These are phyloP conservation scores for Sitta europaea DNA, from an alignment of 2,113 vertebrate genomes.

Conservation along the genomic window DNA sequence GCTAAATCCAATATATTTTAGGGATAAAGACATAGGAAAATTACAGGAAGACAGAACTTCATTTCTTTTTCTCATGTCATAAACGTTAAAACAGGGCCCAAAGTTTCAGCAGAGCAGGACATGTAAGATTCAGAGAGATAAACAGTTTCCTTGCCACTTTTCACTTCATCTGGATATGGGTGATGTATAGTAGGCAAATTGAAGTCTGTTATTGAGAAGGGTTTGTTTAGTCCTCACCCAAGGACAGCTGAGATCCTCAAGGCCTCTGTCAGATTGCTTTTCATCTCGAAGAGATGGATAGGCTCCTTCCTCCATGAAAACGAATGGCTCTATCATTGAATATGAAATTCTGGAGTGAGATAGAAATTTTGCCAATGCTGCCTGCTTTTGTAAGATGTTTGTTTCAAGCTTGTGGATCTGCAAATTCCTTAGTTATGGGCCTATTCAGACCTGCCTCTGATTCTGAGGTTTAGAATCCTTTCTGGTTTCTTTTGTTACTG, in stretches of 20 bases:
- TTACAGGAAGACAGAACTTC: neutral
- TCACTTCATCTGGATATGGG: neutral
- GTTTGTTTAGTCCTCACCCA: neutral
- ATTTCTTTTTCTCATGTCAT: neutral
- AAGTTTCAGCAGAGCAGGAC: neutral
- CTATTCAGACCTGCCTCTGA: neutral
- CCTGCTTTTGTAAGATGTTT: neutral
- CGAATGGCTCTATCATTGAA: neutral
- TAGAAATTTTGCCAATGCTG: neutral
- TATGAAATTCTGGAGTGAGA: neutral
- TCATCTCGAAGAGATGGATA: conserved; percentile 2
- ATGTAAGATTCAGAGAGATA: neutral
- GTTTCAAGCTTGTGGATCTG: neutral
- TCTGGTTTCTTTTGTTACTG: neutral
- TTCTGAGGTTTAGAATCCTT: neutral
- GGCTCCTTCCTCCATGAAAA: neutral
- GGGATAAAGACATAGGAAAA: neutral
- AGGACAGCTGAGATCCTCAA: conserved; percentile 10
- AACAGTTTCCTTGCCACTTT: neutral
- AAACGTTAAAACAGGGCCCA: neutral
- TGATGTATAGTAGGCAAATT: neutral
- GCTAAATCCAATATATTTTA: neutral
- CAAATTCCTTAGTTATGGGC: neutral
- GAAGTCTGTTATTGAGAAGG: neutral
- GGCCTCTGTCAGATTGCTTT: conserved; percentile 4